phyloP scores from a whole-genome alignment of 1,140 invertebrate species.

The Polypedilum vanderplanki region DNA sequence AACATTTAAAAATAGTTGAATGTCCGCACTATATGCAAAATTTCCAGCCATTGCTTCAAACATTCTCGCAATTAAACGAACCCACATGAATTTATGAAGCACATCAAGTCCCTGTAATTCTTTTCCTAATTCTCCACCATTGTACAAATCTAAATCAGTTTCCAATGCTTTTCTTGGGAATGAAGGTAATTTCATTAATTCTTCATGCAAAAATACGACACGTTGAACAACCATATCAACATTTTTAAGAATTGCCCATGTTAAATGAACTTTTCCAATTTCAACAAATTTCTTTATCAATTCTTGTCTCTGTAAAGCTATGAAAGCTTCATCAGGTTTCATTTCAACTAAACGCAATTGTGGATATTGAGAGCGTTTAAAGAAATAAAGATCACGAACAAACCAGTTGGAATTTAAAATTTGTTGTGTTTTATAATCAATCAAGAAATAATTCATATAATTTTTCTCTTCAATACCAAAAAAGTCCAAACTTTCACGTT shows the following conservation, averaged over 20 bases:
- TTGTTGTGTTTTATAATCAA: slow-evolving; percentile 97
- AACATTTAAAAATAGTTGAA: slow-evolving; percentile 96
- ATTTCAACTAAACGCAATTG: slow-evolving; percentile 92
- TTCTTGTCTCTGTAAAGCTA: slow-evolving; percentile 87
- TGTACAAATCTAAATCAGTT: slow-evolving; percentile 89
- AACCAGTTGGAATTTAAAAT: slow-evolving; percentile 91
- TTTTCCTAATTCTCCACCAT: slow-evolving; percentile 82
- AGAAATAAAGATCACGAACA: slow-evolving; percentile 97
- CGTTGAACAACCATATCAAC: slow-evolving; percentile 90
- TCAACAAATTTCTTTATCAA: slow-evolving; percentile 93
- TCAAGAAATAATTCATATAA: slow-evolving; percentile 86
- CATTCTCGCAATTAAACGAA: slow-evolving; percentile 91
- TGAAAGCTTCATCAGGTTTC: slow-evolving; percentile 84
- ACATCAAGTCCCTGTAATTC: slow-evolving; percentile 91
- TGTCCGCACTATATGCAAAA: slow-evolving; percentile 94
- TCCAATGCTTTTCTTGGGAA: slow-evolving; percentile 97
- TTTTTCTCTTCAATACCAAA: slow-evolving; percentile 91
- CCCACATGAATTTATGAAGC: slow-evolving; percentile 98
- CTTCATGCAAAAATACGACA: slow-evolving; percentile 98
- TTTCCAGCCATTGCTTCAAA: slow-evolving; percentile 98
- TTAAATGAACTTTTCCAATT: slow-evolving; percentile 87
- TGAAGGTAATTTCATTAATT: slow-evolving; percentile 95
- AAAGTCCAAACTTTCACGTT: slow-evolving; percentile 93
- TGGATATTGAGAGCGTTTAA: slow-evolving; percentile 96
- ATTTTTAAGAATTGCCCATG: slow-evolving; percentile 84